phyloP scores from a whole-genome alignment of 2,113 vertebrate species.

The Engystomops pustulosus region DNA sequence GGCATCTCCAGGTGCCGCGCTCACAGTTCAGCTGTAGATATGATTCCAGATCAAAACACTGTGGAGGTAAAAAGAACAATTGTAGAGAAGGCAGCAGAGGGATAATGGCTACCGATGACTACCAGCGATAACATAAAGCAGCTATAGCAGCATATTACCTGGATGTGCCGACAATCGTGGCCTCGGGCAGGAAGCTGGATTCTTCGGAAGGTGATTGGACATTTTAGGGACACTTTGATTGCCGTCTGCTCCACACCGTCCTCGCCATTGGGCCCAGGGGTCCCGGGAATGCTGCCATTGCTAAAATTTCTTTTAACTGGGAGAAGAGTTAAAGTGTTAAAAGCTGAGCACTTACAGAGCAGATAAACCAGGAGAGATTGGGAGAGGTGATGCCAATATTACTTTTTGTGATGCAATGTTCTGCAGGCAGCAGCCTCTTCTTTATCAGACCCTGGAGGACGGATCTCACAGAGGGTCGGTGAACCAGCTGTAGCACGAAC shows the following conservation, averaged over 20 bases:
- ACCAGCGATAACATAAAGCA: too few relatives aligned
- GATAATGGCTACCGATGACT: too few relatives aligned
- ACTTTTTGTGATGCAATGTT: conserved; percentile 97
- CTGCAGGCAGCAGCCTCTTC: conserved; percentile 90
- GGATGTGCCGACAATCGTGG: conserved; percentile 94
- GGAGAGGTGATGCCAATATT: conserved; percentile 67
- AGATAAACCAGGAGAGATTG: background rate
- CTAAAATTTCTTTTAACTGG: conserved; percentile 94
- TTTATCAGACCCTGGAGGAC: conserved; percentile 96
- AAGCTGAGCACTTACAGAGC: too few relatives aligned
- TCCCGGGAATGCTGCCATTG: conserved; percentile 90
- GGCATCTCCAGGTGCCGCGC: conserved; percentile 83
- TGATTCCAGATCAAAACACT: conserved; percentile 92
- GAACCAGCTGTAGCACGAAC: conserved; percentile 95
- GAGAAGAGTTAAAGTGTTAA: background rate
- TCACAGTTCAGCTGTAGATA: conserved; percentile 84
- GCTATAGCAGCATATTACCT: too few relatives aligned
- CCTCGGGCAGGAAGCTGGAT: conserved; percentile 95
- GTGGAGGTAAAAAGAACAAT: background rate
- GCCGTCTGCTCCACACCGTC: conserved; percentile 95
- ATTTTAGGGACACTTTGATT: conserved; percentile 96
- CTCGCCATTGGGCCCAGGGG: conserved; percentile 90
- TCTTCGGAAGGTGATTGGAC: conserved; percentile 94
- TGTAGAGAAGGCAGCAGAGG: too few relatives aligned
- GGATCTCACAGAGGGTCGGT: conserved; percentile 89